These are phyloP conservation scores for Leptothorax acervorum DNA, from an alignment of 2,888 invertebrate genomes.

Conservation along the genomic window DNA sequence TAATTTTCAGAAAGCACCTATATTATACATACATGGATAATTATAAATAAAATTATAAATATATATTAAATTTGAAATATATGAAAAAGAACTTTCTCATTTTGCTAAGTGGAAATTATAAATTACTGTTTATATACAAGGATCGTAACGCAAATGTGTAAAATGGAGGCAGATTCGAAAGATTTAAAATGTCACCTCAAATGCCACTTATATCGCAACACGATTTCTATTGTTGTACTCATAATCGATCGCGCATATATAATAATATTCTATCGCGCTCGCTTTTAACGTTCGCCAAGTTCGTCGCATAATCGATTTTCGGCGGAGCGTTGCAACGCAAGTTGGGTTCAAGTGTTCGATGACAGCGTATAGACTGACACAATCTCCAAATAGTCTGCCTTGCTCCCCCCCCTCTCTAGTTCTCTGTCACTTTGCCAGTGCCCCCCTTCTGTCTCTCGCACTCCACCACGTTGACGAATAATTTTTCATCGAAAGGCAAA, in stretches of 20 bases:
- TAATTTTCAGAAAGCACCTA: not conserved
- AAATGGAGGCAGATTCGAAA: not conserved
- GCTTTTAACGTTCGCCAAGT: not conserved
- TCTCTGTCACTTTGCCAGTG: conserved; percentile 10
- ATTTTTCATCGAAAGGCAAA: conserved; percentile 72
- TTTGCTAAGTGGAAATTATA: not conserved
- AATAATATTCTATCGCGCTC: conserved; percentile 36
- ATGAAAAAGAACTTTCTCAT: not conserved
- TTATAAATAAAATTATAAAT: not conserved
- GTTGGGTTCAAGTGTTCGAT: conserved; percentile 19
- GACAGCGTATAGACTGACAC: conserved; percentile 8
- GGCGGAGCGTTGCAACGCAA: conserved; percentile 1
- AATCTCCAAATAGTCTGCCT: conserved; percentile 34
- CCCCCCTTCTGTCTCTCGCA: conserved; percentile 40
- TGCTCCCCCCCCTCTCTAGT: not conserved
- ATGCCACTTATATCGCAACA: not conserved
- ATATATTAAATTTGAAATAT: not conserved
- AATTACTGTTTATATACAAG: not conserved
- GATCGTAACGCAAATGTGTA: not conserved
- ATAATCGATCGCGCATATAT: conserved; percentile 14
- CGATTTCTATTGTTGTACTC: conserved; percentile 1
- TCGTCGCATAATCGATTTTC: conserved; percentile 37
- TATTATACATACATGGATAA: not conserved
- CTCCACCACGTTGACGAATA: conserved; percentile 59
- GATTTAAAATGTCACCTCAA: not conserved